Base-by-base conservation (phyloP, 2,113 vertebrate species). In the Eretmochelys imbricata region DNA sequence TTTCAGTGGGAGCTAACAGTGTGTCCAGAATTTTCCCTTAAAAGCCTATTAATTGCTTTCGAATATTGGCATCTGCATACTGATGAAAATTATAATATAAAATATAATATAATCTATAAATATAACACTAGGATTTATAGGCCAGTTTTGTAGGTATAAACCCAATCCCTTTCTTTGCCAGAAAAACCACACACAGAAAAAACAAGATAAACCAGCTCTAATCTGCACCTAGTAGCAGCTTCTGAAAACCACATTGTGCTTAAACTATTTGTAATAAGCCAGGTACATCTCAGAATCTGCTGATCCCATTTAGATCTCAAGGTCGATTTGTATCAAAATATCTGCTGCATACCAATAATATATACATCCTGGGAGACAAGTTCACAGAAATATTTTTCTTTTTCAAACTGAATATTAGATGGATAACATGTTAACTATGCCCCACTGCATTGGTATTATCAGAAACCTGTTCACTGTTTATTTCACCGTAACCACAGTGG, bases 251-350 rank as follows among this genome's bases (percentile, higher is more conserved):
- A 76, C 51, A 80, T 2, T 80, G 87, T 92, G 14, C 0, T 0
- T 90, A 91, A 91, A n/a, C 14, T 85, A 31, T 82, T 84, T 55
- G 25, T 24, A 75, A 16, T 76, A 93, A 24, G 5, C 79, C 59
- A 90, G 49, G 42, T 62, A 82, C 55, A 72, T 84, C 85, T 94
- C 80, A 85, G 87, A 95, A 95, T 93, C 87, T 94, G 79, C 76
- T 88, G 57, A 89, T 93, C 65, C 69, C 55, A 51, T 51, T 80
- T 84, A 86, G 51, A 92, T 85, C 57, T 88, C n/a, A 87, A 75
- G 53, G 85, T n/a, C 80, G 22, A 8, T 93, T 94, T 87, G 16
- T 29, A 87, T 85, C n/a, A 93, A 49, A 38, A 49, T 79, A 84
- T 59, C 54, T 91, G 35, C 29, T 49, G 51, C 90, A 89, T 4